Conservation (phyloP, 2,113 vertebrate genomes). For the Xiphias gladius region DNA sequence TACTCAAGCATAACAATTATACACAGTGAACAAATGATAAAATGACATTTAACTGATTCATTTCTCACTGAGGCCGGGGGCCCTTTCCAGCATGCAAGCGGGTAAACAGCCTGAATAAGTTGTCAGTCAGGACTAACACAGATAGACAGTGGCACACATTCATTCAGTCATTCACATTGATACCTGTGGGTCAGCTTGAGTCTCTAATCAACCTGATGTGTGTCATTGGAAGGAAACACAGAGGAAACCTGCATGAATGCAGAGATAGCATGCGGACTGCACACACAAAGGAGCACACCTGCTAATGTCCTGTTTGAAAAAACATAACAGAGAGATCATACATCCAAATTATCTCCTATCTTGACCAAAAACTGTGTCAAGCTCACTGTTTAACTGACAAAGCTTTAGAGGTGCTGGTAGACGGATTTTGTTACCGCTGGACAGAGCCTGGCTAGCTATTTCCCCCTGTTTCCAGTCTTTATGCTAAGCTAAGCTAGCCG, state of each 20-base stretch:
- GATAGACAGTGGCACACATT: constrained; percentile 20
- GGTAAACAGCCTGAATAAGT: constrained; percentile 28
- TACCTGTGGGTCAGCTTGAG: constrained; percentile 17
- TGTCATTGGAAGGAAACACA: constrained; percentile 30
- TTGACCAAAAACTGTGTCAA: not conserved
- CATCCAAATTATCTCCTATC: not conserved
- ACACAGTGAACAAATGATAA: constrained; percentile 25
- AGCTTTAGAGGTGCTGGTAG: not conserved
- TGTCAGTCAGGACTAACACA: constrained; percentile 43
- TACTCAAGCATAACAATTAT: not conserved
- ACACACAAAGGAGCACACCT: not conserved
- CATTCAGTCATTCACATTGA: not conserved
- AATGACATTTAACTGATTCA: constrained; percentile 7
- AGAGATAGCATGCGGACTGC: constrained; percentile 4
- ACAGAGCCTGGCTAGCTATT: not conserved
- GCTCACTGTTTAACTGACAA: not conserved
- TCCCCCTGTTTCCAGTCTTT: not conserved
- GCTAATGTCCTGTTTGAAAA: not conserved
- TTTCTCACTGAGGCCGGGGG: constrained; percentile 2
- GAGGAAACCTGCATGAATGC: constrained; percentile 25
- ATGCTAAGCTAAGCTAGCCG: not conserved
- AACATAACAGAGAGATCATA: not conserved
- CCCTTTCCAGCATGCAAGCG: constrained; percentile 24
- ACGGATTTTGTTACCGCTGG: not conserved
- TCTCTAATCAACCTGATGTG: constrained; percentile 29